These are phyloP conservation scores for Zapornia atra DNA, from an alignment of 2,113 vertebrate species.

Conservation along the genomic window DNA sequence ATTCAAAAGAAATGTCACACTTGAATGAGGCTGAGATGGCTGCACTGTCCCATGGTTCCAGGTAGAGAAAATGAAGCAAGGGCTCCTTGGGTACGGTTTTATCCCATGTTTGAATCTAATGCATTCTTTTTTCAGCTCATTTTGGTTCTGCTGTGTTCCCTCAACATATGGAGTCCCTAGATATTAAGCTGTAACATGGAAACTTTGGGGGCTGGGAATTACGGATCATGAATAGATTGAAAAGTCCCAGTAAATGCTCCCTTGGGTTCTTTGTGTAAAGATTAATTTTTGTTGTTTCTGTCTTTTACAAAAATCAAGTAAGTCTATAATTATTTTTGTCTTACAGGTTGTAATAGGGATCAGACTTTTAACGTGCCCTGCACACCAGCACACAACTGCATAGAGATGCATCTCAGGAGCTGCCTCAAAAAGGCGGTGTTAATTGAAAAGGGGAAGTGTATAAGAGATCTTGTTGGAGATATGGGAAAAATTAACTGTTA, in stretches of 20 bases:
- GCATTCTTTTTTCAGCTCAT: slow-evolving; percentile 76
- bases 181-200: slow-evolving; percentile 74
- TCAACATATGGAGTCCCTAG: slow-evolving; percentile 84
- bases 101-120: slow-evolving; percentile 74
- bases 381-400: not conserved
- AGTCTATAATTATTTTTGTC: slow-evolving; percentile 69
- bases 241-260: slow-evolving; percentile 79
- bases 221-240: slow-evolving; percentile 82
- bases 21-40: slow-evolving; percentile 81
- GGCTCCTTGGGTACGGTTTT: slow-evolving; percentile 72
- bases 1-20: slow-evolving; percentile 85
- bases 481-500: slow-evolving; percentile 35
- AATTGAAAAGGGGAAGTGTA: slow-evolving; percentile 68
- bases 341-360: slow-evolving; percentile 51
- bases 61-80: slow-evolving; percentile 80
- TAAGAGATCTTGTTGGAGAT: slow-evolving; percentile 55
- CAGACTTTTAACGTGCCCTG: slow-evolving; percentile 46
- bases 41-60: slow-evolving; percentile 78
- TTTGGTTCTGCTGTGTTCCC: slow-evolving; percentile 80
- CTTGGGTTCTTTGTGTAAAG: slow-evolving; percentile 73
- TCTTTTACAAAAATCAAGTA: slow-evolving; percentile 72
- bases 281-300: slow-evolving; percentile 75
- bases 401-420: slow-evolving; percentile 33
- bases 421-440: slow-evolving; percentile 47
- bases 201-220: slow-evolving; percentile 79